Base-by-base conservation (phyloP, 2,113 vertebrate genomes). In the Bambusicola thoracicus region DNA sequence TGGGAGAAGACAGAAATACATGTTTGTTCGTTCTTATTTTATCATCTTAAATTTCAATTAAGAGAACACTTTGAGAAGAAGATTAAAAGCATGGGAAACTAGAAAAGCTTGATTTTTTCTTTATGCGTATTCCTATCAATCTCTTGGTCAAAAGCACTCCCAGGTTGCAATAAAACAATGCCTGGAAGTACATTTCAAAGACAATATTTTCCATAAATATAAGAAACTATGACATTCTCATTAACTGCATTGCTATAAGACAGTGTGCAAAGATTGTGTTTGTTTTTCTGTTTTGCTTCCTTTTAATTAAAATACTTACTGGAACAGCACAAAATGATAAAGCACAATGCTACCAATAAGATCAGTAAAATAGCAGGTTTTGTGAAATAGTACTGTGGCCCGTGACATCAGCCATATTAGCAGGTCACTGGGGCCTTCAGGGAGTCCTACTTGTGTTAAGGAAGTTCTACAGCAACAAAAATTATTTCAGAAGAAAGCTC, bases 221-320 rank as follows among this genome's bases (percentile, higher is more conserved):
- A 75, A 83, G 76, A 86, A 91, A 59, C 10, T 15, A 36, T 25
- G 24, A 55, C 43, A 92, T 83, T 77, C 62, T 77, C 24, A 83
- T 83, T 91, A 94, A 36, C 58, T 81, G 87, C 83, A 83, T 93
- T 76, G 87, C 61, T 49, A 44, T 68, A 73, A 77, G 49, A 85
- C 58, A 91, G 55, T 16, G 21, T 61, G 36, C 11, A 75, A 86
- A 90, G 67, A 90, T 16, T 49, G 30, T 12, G 30, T 19, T 56
- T 56, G 6, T 32, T 56, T n/a, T 40, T 49, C n/a, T 2, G 13
- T 0, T 11, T 12, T 38, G 25, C 8, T 30, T 87, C 76, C 76
- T 43, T 40, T 63, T 51, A 92, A 69, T 92, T 85, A 85, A 83
- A 40, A 32, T 69, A 2, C 36, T 11, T 74, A 29, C 68, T 77